Base-by-base conservation (phyloP, 2,113 vertebrate genomes). In the Prietella phreatophila region DNA sequence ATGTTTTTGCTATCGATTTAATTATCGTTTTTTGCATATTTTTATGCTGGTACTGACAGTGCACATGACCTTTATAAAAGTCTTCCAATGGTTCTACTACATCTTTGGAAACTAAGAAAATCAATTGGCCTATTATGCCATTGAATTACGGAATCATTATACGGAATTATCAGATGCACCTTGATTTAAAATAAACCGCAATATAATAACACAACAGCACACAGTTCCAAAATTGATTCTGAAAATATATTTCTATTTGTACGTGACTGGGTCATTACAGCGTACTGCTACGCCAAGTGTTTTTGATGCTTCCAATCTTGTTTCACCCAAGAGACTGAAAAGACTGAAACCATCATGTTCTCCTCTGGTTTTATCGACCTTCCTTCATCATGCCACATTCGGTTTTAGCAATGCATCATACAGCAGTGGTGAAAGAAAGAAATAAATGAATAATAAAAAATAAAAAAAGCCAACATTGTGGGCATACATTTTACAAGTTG, bases 291-390 rank as follows among this genome's bases (percentile, higher is more conserved):
- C 5, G 36, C 39, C 58, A 30, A 42, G 82, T 7, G 60, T 9
- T 83, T 22, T 27, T 65, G 22, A 83, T 83, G 60, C 82, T 17
- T 47, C 82, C 33, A 30, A 83, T 61, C 33, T 30, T 36, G 53
- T 81, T 81, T 79, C 19, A 58, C 79, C 79, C 79, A 58, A 22
- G 80, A 82, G 80, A 61, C 20, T 61, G 15, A 55, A 79, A 79
- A 80, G 50, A 80, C n/a, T n/a, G n/a, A n/a, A n/a, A n/a, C 47
- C 27, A 39, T 25, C 19, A 11, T 22, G 56, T 61, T 82, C 56
- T 61, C 33, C 22, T 39, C 20, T 1, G 56, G n/a, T 60, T 82
- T 82, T 61, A 82, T 39, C 36, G 20, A 82, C 20, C 80, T 61
- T 61, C 56, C 27, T 81, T 56, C 22, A 2, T 36, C 80, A 61